These are phyloP conservation scores for Patagioenas fasciata DNA, from an alignment of 2,113 vertebrate genomes.

Conservation along the genomic window DNA sequence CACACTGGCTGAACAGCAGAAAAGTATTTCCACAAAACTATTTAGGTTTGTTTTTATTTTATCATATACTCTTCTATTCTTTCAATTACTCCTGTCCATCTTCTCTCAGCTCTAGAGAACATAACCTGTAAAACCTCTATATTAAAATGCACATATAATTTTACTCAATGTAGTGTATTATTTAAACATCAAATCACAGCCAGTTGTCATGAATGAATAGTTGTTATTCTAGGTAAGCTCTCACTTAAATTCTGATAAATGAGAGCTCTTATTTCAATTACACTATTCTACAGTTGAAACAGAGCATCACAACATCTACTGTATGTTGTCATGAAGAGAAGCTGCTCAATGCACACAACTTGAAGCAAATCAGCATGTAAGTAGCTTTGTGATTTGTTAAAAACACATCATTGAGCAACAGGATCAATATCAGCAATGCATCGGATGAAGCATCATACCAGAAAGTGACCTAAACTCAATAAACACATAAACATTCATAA, in stretches of 20 bases:
- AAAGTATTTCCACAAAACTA: background rate
- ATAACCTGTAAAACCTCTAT: background rate
- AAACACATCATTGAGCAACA: background rate
- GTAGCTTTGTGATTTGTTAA: background rate
- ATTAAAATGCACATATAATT: background rate
- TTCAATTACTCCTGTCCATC: background rate
- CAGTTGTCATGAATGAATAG: background rate
- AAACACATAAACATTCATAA: background rate
- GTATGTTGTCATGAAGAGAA: background rate
- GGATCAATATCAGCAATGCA: background rate
- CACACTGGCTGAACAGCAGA: background rate
- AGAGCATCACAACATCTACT: background rate
- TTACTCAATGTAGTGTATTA: background rate
- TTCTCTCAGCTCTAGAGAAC: background rate
- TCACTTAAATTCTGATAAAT: background rate
- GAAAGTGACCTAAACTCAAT: background rate
- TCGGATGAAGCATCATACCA: background rate
- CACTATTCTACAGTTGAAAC: background rate
- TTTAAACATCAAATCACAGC: background rate
- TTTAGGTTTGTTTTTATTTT: background rate
- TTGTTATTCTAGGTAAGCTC: background rate
- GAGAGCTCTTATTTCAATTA: background rate
- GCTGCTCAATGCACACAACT: background rate
- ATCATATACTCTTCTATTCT: background rate
- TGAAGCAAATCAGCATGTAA: background rate